Base-by-base conservation (phyloP, 1,140 invertebrate genomes). In the Anoplolepis gracilipes region DNA sequence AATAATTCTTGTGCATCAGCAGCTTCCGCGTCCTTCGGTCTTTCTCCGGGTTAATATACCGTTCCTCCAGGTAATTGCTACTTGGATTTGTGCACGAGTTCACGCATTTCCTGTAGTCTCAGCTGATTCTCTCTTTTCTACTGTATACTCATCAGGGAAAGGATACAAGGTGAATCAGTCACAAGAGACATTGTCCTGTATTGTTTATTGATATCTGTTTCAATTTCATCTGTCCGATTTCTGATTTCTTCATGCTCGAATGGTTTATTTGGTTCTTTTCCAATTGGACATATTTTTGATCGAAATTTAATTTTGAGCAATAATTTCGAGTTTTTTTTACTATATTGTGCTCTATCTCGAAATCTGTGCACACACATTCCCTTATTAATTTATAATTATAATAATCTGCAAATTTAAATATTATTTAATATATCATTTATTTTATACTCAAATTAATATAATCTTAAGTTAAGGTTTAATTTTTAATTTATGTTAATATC, bases 31-130 rank as follows among this genome's bases (percentile, higher is more conserved):
- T 84, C 53, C 59, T 84, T 84, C 33, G 39, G 25, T 53, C 53
- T 76, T 84, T 84, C 42, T 25, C 30, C 72, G n/a, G 72, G 82
- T 84, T 84, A 84, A 84, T 84, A 84, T 84, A 84, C 82, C 82
- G 82, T 84, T 84, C 36, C 30, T 84, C 30, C 33, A 57, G 59
- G 59, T 84, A 84, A 84, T 84, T 84, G 75, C 82, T 84, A 64
- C 72, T 59, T 84, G 30, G 67, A 82, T 82, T 73, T 82, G n/a
- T n/a, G 67, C 36, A 82, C 67, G 78, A 77, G 59, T 84, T 84
- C 82, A 64, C 72, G 82, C 82, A 73, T 84, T 76, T 84, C 82
- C 73, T 84, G 72, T 64, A 73, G 4, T 49, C 55, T 72, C 78
- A 28, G 67, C 59, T 82, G 33, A 72, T 46, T 82, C 55, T 42